Evolutionary conservation across 2,113 vertebrate species (phyloP).

Genomic region (Rhodinocichla rosea): DNA sequence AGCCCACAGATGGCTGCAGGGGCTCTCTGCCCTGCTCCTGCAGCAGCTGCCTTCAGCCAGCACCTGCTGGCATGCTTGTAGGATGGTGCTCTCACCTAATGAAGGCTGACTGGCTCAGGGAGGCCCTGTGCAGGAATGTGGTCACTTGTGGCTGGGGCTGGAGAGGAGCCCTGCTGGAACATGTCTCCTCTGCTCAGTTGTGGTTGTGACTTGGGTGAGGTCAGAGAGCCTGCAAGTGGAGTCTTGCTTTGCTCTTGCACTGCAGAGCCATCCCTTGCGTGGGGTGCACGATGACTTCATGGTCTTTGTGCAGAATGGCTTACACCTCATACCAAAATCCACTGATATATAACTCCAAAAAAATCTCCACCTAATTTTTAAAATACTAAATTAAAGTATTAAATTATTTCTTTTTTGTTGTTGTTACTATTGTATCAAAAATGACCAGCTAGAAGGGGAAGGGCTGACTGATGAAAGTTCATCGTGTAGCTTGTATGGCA

Average conservation of each 20-base stretch:
- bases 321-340: background rate
- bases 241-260: background rate
- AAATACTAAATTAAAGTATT: background rate
- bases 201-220: background rate
- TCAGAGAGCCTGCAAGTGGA: background rate
- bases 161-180: background rate
- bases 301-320: background rate
- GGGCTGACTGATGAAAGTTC: background rate
- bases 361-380: background rate
- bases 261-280: background rate
- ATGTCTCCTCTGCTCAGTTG: background rate
- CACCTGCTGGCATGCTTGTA: background rate
- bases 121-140: background rate
- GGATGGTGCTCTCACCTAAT: background rate
- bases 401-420: background rate
- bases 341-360: background rate
- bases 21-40: background rate
- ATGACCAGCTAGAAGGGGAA: background rate
- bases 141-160: background rate
- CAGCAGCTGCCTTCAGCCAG: background rate
- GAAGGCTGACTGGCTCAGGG: background rate
- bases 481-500: background rate
- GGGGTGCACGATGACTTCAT: fast-evolving
- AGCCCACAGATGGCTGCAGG: background rate
- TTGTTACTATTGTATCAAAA: background rate